A percentile compares a stretch with the other conserved stretches of the same genome.
Conservation (phyloP, 2,113 vertebrate species). For the Halcyon senegalensis region DNA sequence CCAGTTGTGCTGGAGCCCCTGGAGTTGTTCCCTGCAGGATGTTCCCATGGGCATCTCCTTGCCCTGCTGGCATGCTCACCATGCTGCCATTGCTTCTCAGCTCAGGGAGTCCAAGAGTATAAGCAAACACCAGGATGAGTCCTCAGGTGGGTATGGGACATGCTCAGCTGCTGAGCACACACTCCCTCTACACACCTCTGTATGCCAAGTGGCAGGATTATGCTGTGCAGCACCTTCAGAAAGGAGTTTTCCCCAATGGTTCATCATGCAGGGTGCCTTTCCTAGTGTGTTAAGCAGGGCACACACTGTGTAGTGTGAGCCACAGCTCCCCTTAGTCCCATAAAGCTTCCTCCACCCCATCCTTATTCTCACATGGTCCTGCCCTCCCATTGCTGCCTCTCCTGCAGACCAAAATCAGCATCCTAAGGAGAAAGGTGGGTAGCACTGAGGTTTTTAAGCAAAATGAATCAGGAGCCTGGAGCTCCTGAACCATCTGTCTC, state of each 20-base stretch:
- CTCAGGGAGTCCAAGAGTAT: background rate
- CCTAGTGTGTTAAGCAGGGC: background rate
- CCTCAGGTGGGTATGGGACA: background rate
- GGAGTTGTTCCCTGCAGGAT: background rate
- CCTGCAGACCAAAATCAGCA: background rate
- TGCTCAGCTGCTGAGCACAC: background rate
- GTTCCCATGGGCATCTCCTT: background rate
- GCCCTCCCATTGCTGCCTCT: background rate
- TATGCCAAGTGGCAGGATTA: background rate
- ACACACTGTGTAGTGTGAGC: background rate
- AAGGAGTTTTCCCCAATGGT: background rate
- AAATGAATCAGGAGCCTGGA: background rate
- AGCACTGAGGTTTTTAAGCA: background rate
- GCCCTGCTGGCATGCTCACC: background rate
- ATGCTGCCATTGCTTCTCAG: background rate
- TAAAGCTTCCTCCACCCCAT: background rate
- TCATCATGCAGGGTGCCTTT: background rate
- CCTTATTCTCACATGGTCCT: background rate
- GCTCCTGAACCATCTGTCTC: background rate
- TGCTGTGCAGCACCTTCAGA: background rate
- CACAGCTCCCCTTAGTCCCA: background rate
- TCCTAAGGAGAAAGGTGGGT: background rate
- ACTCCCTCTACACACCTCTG: background rate
- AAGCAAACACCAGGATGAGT: background rate
- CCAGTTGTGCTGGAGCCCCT: background rate